Evolutionary conservation across 2,113 vertebrate genomes (phyloP).

Genomic region (Grus americana): DNA sequence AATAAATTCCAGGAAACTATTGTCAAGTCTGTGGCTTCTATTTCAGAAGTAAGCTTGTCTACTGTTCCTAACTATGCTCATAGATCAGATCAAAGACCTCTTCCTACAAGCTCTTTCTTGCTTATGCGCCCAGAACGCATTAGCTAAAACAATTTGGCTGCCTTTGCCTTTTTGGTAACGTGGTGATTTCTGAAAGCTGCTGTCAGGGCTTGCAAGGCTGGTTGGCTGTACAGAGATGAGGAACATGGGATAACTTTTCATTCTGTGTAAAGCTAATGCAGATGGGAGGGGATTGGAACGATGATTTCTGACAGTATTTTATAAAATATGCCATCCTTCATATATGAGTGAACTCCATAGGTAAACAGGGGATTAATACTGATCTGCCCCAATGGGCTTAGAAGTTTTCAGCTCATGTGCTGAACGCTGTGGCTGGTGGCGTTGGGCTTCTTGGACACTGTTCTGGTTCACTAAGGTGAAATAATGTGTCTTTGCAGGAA

Average conservation of each 20-base stretch:
- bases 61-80: background rate
- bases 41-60: background rate
- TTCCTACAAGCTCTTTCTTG: background rate
- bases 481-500: background rate
- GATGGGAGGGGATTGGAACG: background rate
- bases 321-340: background rate
- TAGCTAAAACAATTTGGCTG: background rate
- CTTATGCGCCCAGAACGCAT: background rate
- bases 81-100: background rate
- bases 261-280: background rate
- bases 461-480: background rate
- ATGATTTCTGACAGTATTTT: background rate
- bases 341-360: background rate
- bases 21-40: background rate
- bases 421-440: background rate
- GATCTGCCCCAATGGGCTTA: background rate
- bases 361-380: background rate
- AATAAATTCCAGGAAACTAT: background rate
- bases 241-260: background rate
- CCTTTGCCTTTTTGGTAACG: background rate
- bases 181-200: background rate
- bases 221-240: background rate
- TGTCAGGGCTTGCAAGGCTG: background rate
- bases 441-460: background rate
- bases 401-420: background rate